Percentiles rank a stretch among this genome's conserved stretches.
Evolutionary conservation across 2,797 vertebrate species (phyloP).

Genomic region (Morelia viridis): DNA sequence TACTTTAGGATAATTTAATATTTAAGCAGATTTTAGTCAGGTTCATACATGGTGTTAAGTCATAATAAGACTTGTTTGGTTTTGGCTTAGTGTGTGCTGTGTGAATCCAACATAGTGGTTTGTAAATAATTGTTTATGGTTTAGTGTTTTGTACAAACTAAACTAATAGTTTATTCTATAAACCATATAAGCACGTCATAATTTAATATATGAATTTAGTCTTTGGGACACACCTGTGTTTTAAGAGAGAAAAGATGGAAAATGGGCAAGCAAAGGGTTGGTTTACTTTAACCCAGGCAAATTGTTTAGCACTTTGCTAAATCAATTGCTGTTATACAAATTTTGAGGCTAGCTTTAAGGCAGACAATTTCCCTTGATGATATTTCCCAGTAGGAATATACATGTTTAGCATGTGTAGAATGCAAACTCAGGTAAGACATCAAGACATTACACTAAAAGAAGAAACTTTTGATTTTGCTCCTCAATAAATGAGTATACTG

Average conservation of each 20-base stretch:
- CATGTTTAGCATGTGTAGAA: background rate
- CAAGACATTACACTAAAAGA: background rate
- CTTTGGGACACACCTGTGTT: background rate
- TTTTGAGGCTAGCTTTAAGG: background rate
- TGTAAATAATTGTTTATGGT: background rate
- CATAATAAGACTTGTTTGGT: background rate
- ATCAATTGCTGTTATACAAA: background rate
- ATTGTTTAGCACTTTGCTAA: background rate
- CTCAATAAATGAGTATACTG: background rate
- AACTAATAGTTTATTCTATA: background rate
- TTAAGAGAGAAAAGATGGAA: background rate
- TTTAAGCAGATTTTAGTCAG: background rate
- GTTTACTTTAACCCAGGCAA: background rate
- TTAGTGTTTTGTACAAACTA: background rate
- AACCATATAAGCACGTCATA: background rate
- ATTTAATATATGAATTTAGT: background rate
- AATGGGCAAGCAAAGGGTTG: background rate
- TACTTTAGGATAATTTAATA: background rate
- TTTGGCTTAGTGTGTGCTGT: background rate
- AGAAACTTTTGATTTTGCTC: background rate
- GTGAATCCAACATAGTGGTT: background rate
- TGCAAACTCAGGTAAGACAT: background rate
- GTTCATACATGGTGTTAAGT: background rate
- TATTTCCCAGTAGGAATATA: background rate
- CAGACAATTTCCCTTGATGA: background rate